A percentile compares a stretch with the other conserved stretches of the same genome.
Conservation (phyloP, 2,113 vertebrate species). For the Porphyrio hochstetteri region DNA sequence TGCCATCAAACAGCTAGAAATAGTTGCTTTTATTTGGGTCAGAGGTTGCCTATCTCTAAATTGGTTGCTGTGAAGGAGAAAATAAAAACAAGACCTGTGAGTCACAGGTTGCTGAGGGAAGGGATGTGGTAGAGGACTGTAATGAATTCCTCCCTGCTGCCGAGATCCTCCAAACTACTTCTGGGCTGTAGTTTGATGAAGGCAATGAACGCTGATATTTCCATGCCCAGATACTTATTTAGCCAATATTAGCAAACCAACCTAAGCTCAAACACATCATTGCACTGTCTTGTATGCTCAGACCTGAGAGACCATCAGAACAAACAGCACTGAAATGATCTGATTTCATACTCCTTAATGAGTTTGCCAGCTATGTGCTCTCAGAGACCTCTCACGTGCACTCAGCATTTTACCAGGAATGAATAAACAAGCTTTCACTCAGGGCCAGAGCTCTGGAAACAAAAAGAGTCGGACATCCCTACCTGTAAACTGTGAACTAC, state of each 20-base stretch:
- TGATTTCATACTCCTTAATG: background rate
- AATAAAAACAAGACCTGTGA: constrained; percentile 42
- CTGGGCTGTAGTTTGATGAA: background rate
- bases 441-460: background rate
- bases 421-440: background rate
- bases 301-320: background rate
- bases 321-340: background rate
- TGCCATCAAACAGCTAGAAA: background rate
- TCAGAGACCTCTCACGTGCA: background rate
- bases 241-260: background rate
- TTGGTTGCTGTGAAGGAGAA: constrained; percentile 7
- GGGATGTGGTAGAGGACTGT: background rate
- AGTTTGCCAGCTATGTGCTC: background rate
- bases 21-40: constrained; percentile 35
- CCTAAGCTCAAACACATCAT: background rate
- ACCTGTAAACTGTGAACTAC: background rate
- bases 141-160: background rate
- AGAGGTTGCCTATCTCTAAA: constrained; percentile 41
- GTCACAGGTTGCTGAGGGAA: constrained; percentile 31
- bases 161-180: background rate
- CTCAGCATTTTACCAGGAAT: background rate
- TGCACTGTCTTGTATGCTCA: background rate
- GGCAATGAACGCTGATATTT: background rate
- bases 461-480: background rate
- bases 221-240: background rate